Base-by-base conservation (phyloP, 92 coral and sea anemone species). In the Muricea muricata region DNA sequence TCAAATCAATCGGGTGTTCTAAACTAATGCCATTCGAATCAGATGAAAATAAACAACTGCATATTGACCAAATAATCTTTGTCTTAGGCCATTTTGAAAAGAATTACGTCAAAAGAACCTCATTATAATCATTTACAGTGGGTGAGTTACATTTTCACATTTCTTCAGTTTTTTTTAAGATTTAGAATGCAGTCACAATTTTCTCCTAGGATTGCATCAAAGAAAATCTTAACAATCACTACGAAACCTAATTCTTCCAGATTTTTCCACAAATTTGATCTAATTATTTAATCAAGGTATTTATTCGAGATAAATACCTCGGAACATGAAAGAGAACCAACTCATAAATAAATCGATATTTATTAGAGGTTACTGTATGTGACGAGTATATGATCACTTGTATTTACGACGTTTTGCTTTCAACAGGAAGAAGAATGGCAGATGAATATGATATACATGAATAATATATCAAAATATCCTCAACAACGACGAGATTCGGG, bases 351-450 rank as follows among this genome's bases (percentile, higher is more conserved):
- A 26, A 45, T 48, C 12, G 23, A 66, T 9, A 0, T 56, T 24
- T 15, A 5, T 67, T 24, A 20, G 29, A 37, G 21, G 23, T 14
- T 28, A n/a, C n/a, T n/a, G n/a, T 15, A 14, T 34, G 48, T 2
- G 18, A 1, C 3, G 58, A 3, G 5, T 20, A 7, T 50, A 3
- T 20, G 3, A 3, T 20, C 18, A 2, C 58, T 50, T 2, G 58
- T 50, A 50, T 20, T 50, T 40, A 2, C 23, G n/a, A 1, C 5
- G 42, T 42, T 61, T 7, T 55, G 30, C 26, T 30, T 24, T 33
- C 84, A 76, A 24, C 79, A 96, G 99, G 97, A 96, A 82, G 99
- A 96, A 85, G 99, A 96, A 30, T 96, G 99, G 99, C 91, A 91
- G 41, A 90, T 92, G 60, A 96, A 96, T 39, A 95, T 92, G 67